Base-by-base conservation (phyloP, 1,140 invertebrate genomes). In the Stenopsyche tienmushanensis region DNA sequence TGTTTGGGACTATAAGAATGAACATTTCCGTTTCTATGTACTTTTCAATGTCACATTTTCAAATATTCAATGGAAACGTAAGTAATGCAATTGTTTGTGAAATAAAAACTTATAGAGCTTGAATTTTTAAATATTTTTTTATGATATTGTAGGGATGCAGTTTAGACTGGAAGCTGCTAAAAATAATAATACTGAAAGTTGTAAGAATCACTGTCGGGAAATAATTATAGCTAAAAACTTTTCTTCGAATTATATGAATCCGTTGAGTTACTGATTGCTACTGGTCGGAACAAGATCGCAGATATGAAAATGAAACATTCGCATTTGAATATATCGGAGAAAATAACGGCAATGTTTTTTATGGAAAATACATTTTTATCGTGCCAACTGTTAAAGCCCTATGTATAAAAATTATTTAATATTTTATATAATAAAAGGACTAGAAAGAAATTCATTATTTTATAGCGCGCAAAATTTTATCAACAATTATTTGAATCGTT, bases 151-250 rank as follows among this genome's bases (percentile, higher is more conserved):
- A 70, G 68, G 17, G 25, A 1, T 64, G 20, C 59, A 54, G 44
- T 66, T 70, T 60, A 49, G 68, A 18, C 66, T 70, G 20, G 10
- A 65, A 62, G 8, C 24, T 7, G 15, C 13, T 1, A 47, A 20
- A 10, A 39, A 55, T 34, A 39, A 49, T 41, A 29, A 52, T 15
- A 49, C 39, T 17, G 7, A 42, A 1, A 21, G 55, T 15, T 34
- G 10, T 3, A 70, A 70, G 23, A 70, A 66, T 49, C 68, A 70
- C 34, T 70, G 68, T 24, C 68, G 68, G 0, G 25, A 64, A 39
- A 70, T 70, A 10, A 39, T 25, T 9, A 26, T 70, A 1, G 8
- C 29, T 23, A 15, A 25, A 20, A 15, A 45, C 13, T 34, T 10
- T 17, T 1, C 45, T 21, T 34, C 24, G 41, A 26, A 50, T 8